phyloP scores from a whole-genome alignment of 1,140 invertebrate genomes.

The Zaprionus ornatus region DNA sequence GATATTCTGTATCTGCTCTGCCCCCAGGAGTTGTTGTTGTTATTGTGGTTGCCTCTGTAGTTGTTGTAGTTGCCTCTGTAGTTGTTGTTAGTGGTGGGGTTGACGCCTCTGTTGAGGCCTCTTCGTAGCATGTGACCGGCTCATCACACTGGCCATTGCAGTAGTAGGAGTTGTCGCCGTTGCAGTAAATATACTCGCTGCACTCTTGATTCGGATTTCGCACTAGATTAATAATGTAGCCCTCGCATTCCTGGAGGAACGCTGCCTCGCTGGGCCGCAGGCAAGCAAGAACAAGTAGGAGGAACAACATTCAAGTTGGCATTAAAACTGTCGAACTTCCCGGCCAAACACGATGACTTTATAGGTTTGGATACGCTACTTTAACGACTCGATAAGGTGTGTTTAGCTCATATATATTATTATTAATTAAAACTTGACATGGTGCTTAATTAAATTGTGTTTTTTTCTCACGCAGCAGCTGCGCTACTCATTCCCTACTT shows the following conservation, averaged over 20 bases:
- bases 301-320: conserved; percentile 51
- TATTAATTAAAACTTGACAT: conserved; percentile 53
- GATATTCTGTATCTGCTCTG: background rate
- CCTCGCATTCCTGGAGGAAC: conserved; percentile 68
- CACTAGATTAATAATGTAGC: conserved; percentile 53
- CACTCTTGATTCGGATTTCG: conserved; percentile 56
- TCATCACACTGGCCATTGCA: conserved; percentile 64
- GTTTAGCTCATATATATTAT: conserved; percentile 63
- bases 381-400: conserved; percentile 41
- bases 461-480: background rate
- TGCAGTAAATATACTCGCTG: conserved; percentile 68
- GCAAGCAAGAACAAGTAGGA: conserved; percentile 43
- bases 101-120: background rate
- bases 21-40: background rate
- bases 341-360: background rate
- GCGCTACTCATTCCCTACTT: background rate
- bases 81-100: background rate
- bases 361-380: background rate
- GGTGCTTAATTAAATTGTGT: conserved; percentile 60
- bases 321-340: conserved; percentile 33
- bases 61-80: too few species aligned
- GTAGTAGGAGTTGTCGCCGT: conserved; percentile 71
- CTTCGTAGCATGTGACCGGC: conserved; percentile 42
- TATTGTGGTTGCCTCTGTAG: background rate
- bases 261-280: conserved; percentile 39